Evolutionary conservation across 2,797 vertebrate species (phyloP).

Genomic region (Streptopelia turtur): DNA sequence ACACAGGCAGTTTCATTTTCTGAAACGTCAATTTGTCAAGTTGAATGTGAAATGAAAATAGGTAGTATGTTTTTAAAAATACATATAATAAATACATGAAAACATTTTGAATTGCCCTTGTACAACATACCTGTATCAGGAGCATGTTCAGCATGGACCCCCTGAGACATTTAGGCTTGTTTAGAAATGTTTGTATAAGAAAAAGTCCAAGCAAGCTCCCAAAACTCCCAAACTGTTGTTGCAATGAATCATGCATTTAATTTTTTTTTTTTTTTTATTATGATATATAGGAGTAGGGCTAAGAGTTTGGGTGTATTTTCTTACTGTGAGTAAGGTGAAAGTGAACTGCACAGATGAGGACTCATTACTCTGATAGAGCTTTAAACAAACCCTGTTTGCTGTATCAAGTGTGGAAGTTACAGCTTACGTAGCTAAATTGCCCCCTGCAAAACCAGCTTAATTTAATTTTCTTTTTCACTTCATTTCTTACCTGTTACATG

Average conservation of each 20-base stretch:
- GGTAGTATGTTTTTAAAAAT: neutral
- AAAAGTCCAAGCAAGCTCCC: rapidly evolving
- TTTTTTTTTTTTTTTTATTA: neutral
- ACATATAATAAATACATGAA: neutral
- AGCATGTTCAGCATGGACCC: neutral
- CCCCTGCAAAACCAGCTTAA: neutral
- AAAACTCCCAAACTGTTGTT: neutral
- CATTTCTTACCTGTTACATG: rapidly evolving
- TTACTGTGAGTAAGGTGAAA: neutral
- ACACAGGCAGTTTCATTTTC: neutral
- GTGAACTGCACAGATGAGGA: neutral
- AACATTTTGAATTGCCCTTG: rapidly evolving
- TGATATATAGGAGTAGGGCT: neutral
- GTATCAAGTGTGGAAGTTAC: neutral
- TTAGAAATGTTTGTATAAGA: neutral
- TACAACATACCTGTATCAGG: neutral
- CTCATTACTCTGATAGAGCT: neutral
- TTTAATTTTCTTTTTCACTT: neutral
- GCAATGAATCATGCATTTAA: neutral
- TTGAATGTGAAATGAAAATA: neutral
- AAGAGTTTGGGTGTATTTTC: neutral
- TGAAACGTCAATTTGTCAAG: neutral
- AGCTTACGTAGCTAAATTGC: neutral
- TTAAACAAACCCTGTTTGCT: neutral
- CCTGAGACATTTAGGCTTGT: neutral